phyloP scores from a whole-genome alignment of 2,888 invertebrate genomes.

The Tachina fera region DNA sequence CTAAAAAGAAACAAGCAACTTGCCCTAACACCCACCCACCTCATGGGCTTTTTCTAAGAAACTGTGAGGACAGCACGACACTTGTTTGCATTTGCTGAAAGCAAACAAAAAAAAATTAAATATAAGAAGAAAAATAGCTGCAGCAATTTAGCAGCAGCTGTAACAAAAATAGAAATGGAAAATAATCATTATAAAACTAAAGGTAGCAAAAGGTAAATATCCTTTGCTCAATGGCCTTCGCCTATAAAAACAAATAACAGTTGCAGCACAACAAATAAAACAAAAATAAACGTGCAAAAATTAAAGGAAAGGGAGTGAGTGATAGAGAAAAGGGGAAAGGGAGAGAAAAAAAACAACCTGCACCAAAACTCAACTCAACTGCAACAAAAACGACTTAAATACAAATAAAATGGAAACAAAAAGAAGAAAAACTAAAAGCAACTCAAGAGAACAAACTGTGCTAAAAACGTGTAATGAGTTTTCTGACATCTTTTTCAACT shows the following conservation, averaged over 20 bases:
- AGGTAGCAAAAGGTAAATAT: slow-evolving; percentile 65
- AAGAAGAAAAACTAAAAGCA: slow-evolving; percentile 21
- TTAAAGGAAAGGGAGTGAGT: not conserved
- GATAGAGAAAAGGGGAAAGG: no score
- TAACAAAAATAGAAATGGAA: slow-evolving; percentile 37
- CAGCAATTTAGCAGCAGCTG: slow-evolving; percentile 20
- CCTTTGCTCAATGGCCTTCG: slow-evolving; percentile 70
- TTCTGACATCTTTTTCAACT: slow-evolving; percentile 62
- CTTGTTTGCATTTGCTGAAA: slow-evolving; percentile 26
- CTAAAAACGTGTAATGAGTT: slow-evolving; percentile 71
- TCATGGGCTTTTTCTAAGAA: slow-evolving; percentile 15
- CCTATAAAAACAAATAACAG: slow-evolving; percentile 70
- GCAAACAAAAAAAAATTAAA: not conserved
- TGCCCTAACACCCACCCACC: not conserved
- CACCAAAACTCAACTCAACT: slow-evolving; percentile 49
- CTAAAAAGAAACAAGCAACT: not conserved
- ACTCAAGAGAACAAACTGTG: slow-evolving; percentile 56
- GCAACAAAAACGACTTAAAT: slow-evolving; percentile 54
- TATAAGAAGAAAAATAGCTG: not conserved
- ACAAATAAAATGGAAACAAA: slow-evolving; percentile 37
- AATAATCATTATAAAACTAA: slow-evolving; percentile 28
- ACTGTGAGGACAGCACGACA: not conserved
- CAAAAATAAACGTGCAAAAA: slow-evolving; percentile 56
- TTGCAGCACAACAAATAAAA: slow-evolving; percentile 57
- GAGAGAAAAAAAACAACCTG: slow-evolving; percentile 13